A percentile compares a stretch with the other conserved stretches of the same genome.
These are phyloP conservation scores for Poecilia velifera DNA, from an alignment of 2,797 vertebrate species.

Conservation along the genomic window DNA sequence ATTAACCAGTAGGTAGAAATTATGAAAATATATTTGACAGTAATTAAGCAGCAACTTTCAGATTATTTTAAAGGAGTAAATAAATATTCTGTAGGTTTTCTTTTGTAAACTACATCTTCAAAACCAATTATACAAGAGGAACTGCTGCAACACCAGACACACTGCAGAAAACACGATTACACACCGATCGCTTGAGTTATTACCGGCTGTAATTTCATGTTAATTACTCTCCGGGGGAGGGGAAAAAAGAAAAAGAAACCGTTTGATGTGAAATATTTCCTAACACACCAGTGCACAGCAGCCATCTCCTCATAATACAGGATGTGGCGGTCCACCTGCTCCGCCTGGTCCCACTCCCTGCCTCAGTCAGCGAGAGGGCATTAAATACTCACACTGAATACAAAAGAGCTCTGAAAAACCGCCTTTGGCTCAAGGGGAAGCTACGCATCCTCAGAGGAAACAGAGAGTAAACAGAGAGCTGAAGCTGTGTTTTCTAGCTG, in stretches of 20 bases:
- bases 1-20: neutral
- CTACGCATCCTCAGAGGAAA: conserved; percentile 34
- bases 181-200: conserved; percentile 28
- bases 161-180: conserved; percentile 34
- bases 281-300: conserved; percentile 27
- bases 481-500: neutral
- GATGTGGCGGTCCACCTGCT: conserved; percentile 64
- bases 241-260: conserved; percentile 18
- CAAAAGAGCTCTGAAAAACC: conserved; percentile 66
- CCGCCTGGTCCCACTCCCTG: conserved; percentile 29
- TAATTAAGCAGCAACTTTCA: neutral
- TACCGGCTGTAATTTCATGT: conserved; percentile 34
- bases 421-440: conserved; percentile 55
- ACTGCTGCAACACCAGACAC: conserved; percentile 17
- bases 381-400: conserved; percentile 67
- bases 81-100: neutral
- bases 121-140: neutral
- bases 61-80: neutral
- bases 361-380: conserved; percentile 55
- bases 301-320: conserved; percentile 41
- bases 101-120: neutral
- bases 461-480: conserved; percentile 14
- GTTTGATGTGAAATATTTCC: conserved; percentile 34
- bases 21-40: neutral
- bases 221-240: conserved; percentile 42